Conservation (phyloP, 2,797 vertebrate species). For the Gephyroberyx darwinii region DNA sequence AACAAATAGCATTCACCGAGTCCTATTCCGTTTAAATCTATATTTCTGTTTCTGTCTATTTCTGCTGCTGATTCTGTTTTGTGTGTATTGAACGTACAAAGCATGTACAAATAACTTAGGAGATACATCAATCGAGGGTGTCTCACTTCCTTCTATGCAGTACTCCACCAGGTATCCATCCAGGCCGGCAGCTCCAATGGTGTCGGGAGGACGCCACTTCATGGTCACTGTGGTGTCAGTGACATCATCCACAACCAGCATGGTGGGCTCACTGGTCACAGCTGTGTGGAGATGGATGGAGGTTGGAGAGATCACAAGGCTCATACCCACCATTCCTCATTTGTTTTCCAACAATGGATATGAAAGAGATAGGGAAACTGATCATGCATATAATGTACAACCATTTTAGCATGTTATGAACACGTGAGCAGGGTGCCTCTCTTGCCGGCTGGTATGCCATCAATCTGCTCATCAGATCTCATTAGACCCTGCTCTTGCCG, state of each 20-base stretch:
- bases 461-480: constrained; percentile 56
- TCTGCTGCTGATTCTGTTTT: background rate
- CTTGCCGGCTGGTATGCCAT: constrained; percentile 52
- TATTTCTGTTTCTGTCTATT: constrained; percentile 10
- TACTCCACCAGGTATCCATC: constrained; percentile 97
- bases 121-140: background rate
- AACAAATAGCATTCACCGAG: background rate
- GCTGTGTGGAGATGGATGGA: constrained; percentile 77
- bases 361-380: constrained; percentile 34
- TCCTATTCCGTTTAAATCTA: background rate
- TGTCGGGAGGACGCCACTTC: constrained; percentile 98
- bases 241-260: constrained; percentile 91
- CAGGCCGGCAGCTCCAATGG: constrained; percentile 95
- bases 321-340: background rate
- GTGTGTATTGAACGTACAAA: background rate
- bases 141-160: constrained; percentile 97
- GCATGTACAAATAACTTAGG: background rate
- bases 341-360: constrained; percentile 23
- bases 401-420: constrained; percentile 43
- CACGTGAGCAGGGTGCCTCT: constrained; percentile 27
- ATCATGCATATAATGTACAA: constrained; percentile 9
- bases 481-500: constrained; percentile 56
- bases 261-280: constrained; percentile 96
- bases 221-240: constrained; percentile 93
- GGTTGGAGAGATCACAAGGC: constrained; percentile 26